Conservation (phyloP, 2,888 invertebrate genomes). For the Drosophila helvetica region DNA sequence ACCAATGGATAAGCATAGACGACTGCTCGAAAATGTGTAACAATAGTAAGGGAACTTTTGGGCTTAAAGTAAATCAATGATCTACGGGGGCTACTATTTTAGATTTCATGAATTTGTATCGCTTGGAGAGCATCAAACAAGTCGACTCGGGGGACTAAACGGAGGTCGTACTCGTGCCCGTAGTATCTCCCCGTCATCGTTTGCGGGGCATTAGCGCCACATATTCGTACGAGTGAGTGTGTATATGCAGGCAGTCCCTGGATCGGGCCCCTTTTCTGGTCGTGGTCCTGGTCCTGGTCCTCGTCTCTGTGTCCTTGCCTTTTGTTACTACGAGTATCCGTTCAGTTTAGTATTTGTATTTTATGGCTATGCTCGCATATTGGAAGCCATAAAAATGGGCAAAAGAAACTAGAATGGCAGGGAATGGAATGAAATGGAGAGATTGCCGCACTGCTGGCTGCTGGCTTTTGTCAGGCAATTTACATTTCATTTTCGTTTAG, state of each 20-base stretch:
- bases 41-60: too few relatives aligned
- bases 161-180: neutral
- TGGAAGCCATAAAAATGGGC: conserved; percentile 39
- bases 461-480: conserved; percentile 47
- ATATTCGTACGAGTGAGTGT: neutral
- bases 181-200: conserved; percentile 8
- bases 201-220: conserved; percentile 36
- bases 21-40: neutral
- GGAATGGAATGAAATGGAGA: conserved; percentile 5
- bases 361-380: conserved; percentile 48
- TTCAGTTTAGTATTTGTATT: conserved; percentile 38
- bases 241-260: neutral
- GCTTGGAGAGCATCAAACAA: conserved; percentile 5
- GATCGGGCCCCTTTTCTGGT: conserved; percentile 4
- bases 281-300: too few relatives aligned
- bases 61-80: neutral
- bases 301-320: neutral
- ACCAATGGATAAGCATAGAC: neutral
- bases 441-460: conserved; percentile 26
- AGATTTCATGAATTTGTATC: conserved; percentile 6
- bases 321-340: conserved; percentile 3
- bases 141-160: neutral
- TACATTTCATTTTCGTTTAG: conserved; percentile 57
- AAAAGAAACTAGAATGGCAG: conserved; percentile 11
- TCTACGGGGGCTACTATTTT: neutral